Base-by-base conservation (phyloP, 2,113 vertebrate species). In the Silurus meridionalis region DNA sequence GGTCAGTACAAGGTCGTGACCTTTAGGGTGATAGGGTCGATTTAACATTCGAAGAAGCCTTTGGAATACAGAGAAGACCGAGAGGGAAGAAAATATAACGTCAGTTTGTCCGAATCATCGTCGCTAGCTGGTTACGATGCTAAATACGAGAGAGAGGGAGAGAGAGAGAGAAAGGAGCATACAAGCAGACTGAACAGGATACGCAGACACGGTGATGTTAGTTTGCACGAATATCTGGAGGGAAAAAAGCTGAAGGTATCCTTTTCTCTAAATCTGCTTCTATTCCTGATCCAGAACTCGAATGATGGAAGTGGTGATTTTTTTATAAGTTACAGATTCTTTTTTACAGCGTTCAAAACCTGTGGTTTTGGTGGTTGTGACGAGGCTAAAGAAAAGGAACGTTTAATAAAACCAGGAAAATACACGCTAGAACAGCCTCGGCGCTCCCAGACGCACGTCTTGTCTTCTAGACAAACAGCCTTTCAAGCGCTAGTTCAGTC, bases 381-480 rank as follows among this genome's bases (percentile, higher is more conserved):
- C 85, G 84, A 87, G 64, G 87, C 25, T 25, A 57, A 66, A 83
- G 86, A 55, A 28, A 64, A 23, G 79, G 58, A 78, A 28, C 5
- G 71, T 72, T 5, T 5, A 84, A 83, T 83, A 90, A 90, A 80
- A 90, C 25, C 25, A 83, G 88, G 17, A 50, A 83, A 3, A 64
- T 83, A 28, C 28, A 78, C 92, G 90, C 92, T 89, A 77, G 88
- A 90, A 90, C 89, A 85, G 91, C 90, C 88, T 89, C 77, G 9
- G 86, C 57, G 67, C 88, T 90, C 83, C 80, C 57, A 61, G 37
- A 69, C 25, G 37, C 1, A 80, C 50, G 60, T 71, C 83, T 66
- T 63, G 21, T 53, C 55, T 61, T 14, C 25, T 74, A 55, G 19
- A 80, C 15, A 55, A 17, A 53, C 37, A 14, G 1, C 46, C 4